Base-by-base conservation (phyloP, 2,797 vertebrate species). In the Pseudotriccus pelzelni region DNA sequence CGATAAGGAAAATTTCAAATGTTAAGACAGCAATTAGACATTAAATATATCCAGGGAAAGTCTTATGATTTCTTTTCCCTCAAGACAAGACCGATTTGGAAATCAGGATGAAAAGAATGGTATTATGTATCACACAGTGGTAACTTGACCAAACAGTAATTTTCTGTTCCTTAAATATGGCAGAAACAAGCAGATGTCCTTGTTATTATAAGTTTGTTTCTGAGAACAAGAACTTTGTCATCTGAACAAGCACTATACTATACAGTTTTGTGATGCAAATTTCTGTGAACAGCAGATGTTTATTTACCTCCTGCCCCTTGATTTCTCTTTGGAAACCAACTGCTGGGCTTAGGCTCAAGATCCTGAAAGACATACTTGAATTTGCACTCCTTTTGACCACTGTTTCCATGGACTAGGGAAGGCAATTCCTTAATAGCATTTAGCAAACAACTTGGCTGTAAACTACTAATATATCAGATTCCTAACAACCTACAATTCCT, bases 161-260 rank as follows among this genome's bases (percentile, higher is more conserved):
- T 95, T 94, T 82, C 86, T 60, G 17, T 64, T 90, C 64, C 37
- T 83, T 77, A 76, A 79, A 70, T 64, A 80, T 10, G 43, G 36
- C 56, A 90, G 70, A 79, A 93, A 59, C 32, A 89, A 92, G n/a
- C 94, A 94, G 92, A 95, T 92, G 78, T 90, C 64, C 81, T 87
- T 76, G 59, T 67, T 64, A 53, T 53, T 43, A 74, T 21, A 70
- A 83, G 4, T 50, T 95, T 92, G 34, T 56, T 94, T 82, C 64
- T 89, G 56, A 89, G 81, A 84, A 84, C 21, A 66, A 84, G 37
- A 41, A 67, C 63, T 82, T 84, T 73, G 34, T 75, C 52, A 55
- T 93, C 67, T 79, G 56, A 93, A 81, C 43, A 78, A 90, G 12
- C 75, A 34, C 32, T 34, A 56, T 41, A 23, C n/a, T n/a, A 27